Percentiles rank a stretch among this genome's conserved stretches.
These are phyloP conservation scores for Pocillopora meandrina DNA, from an alignment of 92 coral and sea anemone species.

Conservation along the genomic window DNA sequence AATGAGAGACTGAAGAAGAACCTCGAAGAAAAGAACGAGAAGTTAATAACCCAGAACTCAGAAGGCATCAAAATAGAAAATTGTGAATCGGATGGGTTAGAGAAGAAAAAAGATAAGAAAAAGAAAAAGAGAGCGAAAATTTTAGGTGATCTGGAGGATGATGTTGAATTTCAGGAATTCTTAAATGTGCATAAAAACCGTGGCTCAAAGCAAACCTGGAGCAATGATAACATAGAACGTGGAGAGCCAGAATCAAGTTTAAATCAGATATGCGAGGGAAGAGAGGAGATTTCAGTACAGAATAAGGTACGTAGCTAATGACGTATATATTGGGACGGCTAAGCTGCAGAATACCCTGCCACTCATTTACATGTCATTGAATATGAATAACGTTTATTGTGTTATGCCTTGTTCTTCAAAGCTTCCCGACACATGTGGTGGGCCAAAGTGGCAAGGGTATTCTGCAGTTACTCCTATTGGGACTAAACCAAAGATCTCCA, in stretches of 20 bases:
- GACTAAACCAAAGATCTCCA: no score
- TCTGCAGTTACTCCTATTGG: no score
- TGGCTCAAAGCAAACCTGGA: constrained; percentile 66
- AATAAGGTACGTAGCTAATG: not conserved
- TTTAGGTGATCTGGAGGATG: constrained; percentile 69
- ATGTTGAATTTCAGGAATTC: constrained; percentile 87
- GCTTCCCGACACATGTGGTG: no score
- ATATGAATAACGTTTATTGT: no score
- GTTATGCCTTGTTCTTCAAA: no score
- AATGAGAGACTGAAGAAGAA: constrained; percentile 62
- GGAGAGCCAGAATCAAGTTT: constrained; percentile 12
- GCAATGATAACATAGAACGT: constrained; percentile 47
- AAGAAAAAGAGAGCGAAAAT: constrained; percentile 33
- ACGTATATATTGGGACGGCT: no score
- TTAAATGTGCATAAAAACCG: constrained; percentile 76
- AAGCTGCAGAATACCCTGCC: no score
- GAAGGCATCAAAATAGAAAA: constrained; percentile 26
- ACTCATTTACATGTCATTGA: no score
- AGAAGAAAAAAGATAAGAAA: constrained; percentile 48
- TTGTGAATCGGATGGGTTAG: constrained; percentile 8
- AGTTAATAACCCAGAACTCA: not conserved
- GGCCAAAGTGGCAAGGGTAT: no score
- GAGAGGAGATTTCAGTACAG: constrained; percentile 1
- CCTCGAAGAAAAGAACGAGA: constrained; percentile 15
- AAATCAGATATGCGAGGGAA: not conserved